Conservation (phyloP, 1,140 invertebrate genomes). For the Diorhabda carinulata region DNA sequence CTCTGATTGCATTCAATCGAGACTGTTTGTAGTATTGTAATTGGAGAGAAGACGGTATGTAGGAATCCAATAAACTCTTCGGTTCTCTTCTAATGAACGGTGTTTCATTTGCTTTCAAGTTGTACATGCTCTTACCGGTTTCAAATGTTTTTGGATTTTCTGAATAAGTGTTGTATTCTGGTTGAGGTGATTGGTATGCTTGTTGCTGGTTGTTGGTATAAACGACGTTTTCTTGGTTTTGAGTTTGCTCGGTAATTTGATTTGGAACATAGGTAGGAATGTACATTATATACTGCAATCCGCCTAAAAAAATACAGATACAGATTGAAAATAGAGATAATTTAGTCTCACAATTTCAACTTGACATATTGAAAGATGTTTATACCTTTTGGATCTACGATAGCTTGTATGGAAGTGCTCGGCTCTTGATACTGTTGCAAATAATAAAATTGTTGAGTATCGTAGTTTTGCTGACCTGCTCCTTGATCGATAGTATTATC, state of each 20-base stretch:
- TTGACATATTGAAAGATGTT: neutral
- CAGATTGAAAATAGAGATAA: neutral
- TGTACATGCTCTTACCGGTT: constrained; percentile 11
- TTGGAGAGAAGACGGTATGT: constrained; percentile 39
- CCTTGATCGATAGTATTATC: constrained; percentile 32
- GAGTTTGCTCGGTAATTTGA: constrained; percentile 21
- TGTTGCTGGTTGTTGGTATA: constrained; percentile 14
- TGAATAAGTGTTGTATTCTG: constrained; percentile 5
- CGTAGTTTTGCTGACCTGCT: constrained; percentile 29
- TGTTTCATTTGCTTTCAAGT: constrained; percentile 12
- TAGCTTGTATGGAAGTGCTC: constrained; percentile 33
- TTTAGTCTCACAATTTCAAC: neutral
- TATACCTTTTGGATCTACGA: constrained; percentile 38
- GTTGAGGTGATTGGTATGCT: constrained; percentile 16
- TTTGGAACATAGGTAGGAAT: constrained; percentile 29
- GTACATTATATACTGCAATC: constrained; percentile 34
- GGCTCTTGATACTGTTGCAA: constrained; percentile 34
- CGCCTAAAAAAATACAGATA: constrained; percentile 8
- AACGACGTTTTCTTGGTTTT: constrained; percentile 26
- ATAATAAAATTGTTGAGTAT: constrained; percentile 35
- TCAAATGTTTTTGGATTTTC: constrained; percentile 18
- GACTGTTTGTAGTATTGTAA: constrained; percentile 36
- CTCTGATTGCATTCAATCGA: constrained; percentile 10
- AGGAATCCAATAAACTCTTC: constrained; percentile 41
- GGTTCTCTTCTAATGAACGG: constrained; percentile 31